phyloP scores from a whole-genome alignment of 2,888 invertebrate species.

The Hirtodrosophila cameraria region DNA sequence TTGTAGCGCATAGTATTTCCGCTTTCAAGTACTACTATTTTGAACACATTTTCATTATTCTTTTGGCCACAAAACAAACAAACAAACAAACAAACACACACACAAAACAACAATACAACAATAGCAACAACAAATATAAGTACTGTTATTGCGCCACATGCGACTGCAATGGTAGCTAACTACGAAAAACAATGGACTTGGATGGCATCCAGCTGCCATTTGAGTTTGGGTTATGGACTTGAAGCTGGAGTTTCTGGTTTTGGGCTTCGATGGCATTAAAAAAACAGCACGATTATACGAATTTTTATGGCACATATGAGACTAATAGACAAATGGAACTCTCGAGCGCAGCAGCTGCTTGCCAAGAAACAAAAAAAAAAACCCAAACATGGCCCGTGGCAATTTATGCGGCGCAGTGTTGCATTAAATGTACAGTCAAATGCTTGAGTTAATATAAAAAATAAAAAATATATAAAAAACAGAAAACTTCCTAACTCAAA shows the following conservation, averaged over 20 bases:
- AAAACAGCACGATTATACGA: conserved; percentile 68
- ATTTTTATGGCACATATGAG: conserved; percentile 78
- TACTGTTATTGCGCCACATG: conserved; percentile 56
- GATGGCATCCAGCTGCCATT: conserved; percentile 73
- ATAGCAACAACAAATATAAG: conserved; percentile 9
- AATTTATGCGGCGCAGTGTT: conserved; percentile 79
- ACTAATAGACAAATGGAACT: conserved; percentile 63
- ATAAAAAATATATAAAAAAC: conserved; percentile 24
- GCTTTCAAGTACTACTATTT: conserved; percentile 32
- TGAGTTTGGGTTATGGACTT: conserved; percentile 29
- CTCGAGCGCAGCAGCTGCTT: conserved; percentile 35
- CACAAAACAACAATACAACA: not conserved
- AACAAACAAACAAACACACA: too few relatives aligned
- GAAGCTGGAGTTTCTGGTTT: conserved; percentile 4
- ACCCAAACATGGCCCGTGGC: conserved; percentile 27
- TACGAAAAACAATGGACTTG: conserved; percentile 71
- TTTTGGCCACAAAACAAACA: conserved; percentile 55
- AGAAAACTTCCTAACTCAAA: conserved; percentile 34
- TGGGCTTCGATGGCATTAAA: conserved; percentile 48
- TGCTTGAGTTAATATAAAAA: conserved; percentile 72
- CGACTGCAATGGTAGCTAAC: conserved; percentile 66
- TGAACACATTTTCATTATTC: conserved; percentile 53
- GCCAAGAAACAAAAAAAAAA: conserved; percentile 41
- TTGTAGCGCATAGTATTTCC: conserved; percentile 38
- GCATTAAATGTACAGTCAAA: conserved; percentile 78